Percentiles rank a stretch among this genome's conserved stretches.
phyloP scores from a whole-genome alignment of 1,140 invertebrate genomes.

The Odontomachus brunneus region DNA sequence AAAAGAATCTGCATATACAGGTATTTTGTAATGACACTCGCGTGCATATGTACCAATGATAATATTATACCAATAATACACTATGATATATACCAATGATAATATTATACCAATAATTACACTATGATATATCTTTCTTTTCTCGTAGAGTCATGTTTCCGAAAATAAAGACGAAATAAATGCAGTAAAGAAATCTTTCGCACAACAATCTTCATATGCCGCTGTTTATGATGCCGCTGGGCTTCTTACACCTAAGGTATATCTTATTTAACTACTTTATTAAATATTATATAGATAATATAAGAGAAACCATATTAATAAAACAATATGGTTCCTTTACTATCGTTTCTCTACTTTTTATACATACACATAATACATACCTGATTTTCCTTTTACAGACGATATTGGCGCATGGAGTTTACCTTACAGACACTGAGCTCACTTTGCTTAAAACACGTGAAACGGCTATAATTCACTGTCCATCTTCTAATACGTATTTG shows the following conservation, averaged over 20 bases:
- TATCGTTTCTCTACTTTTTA: background rate
- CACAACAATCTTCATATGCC: slow-evolving; percentile 88
- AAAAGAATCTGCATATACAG: slow-evolving; percentile 91
- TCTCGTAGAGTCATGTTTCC: slow-evolving; percentile 92
- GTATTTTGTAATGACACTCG: slow-evolving; percentile 83
- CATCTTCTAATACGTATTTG: slow-evolving; percentile 94
- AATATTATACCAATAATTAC: too few species aligned
- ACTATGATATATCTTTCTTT: slow-evolving; percentile 58
- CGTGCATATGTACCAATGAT: background rate
- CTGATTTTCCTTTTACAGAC: slow-evolving; percentile 84
- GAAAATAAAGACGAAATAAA: slow-evolving; percentile 92
- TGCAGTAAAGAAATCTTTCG: slow-evolving; percentile 87
- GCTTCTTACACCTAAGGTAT: slow-evolving; percentile 91
- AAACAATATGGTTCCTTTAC: slow-evolving; percentile 4
- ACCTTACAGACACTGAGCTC: slow-evolving; percentile 91
- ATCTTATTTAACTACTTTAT: slow-evolving; percentile 20
- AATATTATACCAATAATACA: too few species aligned
- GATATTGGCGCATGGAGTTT: slow-evolving; percentile 93
- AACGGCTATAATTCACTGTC: slow-evolving; percentile 93
- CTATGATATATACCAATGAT: too few species aligned
- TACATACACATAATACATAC: slow-evolving; percentile 35
- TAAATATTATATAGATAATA: background rate
- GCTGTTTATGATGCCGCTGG: slow-evolving; percentile 91
- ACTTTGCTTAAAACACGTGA: slow-evolving; percentile 87
- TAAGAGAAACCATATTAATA: background rate